phyloP scores from a whole-genome alignment of 2,797 vertebrate species.

The Brachyrhaphis roseni region DNA sequence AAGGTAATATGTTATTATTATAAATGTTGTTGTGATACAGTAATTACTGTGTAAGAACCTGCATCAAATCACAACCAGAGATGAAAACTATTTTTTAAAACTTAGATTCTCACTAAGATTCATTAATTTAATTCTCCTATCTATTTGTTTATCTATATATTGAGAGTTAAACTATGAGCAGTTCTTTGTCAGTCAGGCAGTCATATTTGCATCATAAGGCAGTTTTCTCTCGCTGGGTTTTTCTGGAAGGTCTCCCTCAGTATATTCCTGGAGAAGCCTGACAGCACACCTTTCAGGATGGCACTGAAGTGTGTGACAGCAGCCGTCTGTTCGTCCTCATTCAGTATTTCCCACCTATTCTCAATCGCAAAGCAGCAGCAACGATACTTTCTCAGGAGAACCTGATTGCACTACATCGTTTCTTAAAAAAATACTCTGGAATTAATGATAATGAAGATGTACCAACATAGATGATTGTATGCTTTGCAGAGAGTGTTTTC shows the following conservation, averaged over 20 bases:
- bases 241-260: slow-evolving; percentile 60
- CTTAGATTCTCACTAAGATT: slow-evolving; percentile 12
- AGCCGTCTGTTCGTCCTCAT: slow-evolving; percentile 57
- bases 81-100: slow-evolving; percentile 27
- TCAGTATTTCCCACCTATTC: slow-evolving; percentile 31
- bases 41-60: slow-evolving; percentile 18
- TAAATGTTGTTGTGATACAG: not conserved
- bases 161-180: slow-evolving; percentile 25
- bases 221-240: slow-evolving; percentile 50
- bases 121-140: slow-evolving; percentile 32
- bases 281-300: slow-evolving; percentile 66
- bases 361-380: slow-evolving; percentile 27
- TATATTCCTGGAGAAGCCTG: slow-evolving; percentile 52
- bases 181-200: slow-evolving; percentile 30
- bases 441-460: slow-evolving; percentile 7
- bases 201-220: slow-evolving; percentile 55
- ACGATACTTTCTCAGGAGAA: slow-evolving; percentile 14
- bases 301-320: slow-evolving; percentile 73
- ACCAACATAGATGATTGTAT: not conserved
- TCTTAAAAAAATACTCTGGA: slow-evolving; percentile 5
- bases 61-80: slow-evolving; percentile 42
- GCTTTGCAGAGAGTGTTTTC: not conserved
- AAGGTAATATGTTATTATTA: not conserved
- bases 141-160: slow-evolving; percentile 30
- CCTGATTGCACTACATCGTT: not conserved